Base-by-base conservation (phyloP, 2,888 invertebrate species). In the Erebia epiphron region DNA sequence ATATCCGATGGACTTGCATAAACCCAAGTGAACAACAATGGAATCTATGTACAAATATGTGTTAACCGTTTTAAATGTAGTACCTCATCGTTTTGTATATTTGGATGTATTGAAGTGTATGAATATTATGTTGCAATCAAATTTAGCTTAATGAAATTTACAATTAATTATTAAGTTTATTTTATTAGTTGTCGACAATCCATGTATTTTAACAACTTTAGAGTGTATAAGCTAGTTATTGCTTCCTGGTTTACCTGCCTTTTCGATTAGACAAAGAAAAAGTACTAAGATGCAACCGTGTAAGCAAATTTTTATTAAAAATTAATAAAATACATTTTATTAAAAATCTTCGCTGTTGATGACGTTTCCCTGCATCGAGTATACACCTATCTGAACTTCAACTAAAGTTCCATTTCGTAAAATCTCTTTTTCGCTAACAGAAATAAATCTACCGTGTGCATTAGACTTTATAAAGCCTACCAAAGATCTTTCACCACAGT, bases 21-120 rank as follows among this genome's bases (percentile, higher is more conserved):
- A 26, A 21, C 43, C 54, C 62, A 43, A 62, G 68, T 52, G 75
- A 71, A 76, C 26, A 49, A 66, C 21, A 64, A 52, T 70, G 56
- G 61, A 71, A 71, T 60, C 26, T 41, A 80, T 87, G 87, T 88
- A 88, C 85, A 87, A 86, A 86, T 80, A 63, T 82, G 74, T 75
- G 80, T 86, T 86, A 79, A 83, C 71, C 82, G 76, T 79, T 79
- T 79, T 80, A 79, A 79, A 78, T 69, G 72, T 79, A 82, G 80
- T 86, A 84, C 83, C 83, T 83, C 82, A 81, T 78, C 77, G 79
- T 79, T 78, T 73, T 75, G 71, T 74, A 68, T 77, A 77, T 77
- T 77, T 77, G 73, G 73, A 75, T 75, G 70, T 66, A 69, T 63
- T 74, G 69, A 69, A 69, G 56, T 75, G 73, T 74, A 73, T 72